phyloP scores from a whole-genome alignment of 2,797 vertebrate genomes.

The Hafferia zeledoni region DNA sequence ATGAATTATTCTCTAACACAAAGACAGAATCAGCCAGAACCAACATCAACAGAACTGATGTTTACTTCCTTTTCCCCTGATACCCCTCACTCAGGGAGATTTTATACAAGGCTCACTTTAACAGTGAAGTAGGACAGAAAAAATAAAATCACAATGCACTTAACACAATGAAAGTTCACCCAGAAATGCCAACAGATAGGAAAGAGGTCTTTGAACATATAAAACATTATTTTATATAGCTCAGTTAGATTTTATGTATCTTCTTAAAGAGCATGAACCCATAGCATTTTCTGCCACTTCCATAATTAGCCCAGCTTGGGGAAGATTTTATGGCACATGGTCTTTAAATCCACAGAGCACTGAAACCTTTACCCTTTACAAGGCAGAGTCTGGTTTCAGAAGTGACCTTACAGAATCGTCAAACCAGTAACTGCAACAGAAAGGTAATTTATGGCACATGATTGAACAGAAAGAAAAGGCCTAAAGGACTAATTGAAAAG shows the following conservation, averaged over 20 bases:
- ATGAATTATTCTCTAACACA: not conserved
- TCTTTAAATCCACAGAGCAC: constrained; percentile 2
- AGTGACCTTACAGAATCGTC: constrained; percentile 78
- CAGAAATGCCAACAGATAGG: not conserved
- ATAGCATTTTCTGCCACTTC: constrained; percentile 42
- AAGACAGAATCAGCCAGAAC: not conserved
- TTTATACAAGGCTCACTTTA: not conserved
- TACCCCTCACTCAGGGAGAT: not conserved
- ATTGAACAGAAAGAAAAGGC: not conserved
- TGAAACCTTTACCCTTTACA: constrained; percentile 81
- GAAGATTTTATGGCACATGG: constrained; percentile 15
- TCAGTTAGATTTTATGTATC: not conserved
- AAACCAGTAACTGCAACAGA: constrained; percentile 26
- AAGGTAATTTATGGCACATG: not conserved
- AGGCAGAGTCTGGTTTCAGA: constrained; percentile 82
- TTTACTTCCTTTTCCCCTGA: not conserved
- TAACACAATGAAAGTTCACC: not conserved
- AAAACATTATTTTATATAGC: not conserved
- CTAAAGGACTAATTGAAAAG: not conserved
- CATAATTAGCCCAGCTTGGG: constrained; percentile 58
- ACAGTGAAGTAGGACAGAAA: not conserved
- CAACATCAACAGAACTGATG: not conserved
- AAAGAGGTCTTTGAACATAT: not conserved
- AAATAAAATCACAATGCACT: not conserved
- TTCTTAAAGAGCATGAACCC: constrained; percentile 53